A percentile compares a stretch with the other conserved stretches of the same genome.
These are phyloP conservation scores for Eucera pruinosa DNA, from an alignment of 2,888 invertebrate genomes.

Conservation along the genomic window DNA sequence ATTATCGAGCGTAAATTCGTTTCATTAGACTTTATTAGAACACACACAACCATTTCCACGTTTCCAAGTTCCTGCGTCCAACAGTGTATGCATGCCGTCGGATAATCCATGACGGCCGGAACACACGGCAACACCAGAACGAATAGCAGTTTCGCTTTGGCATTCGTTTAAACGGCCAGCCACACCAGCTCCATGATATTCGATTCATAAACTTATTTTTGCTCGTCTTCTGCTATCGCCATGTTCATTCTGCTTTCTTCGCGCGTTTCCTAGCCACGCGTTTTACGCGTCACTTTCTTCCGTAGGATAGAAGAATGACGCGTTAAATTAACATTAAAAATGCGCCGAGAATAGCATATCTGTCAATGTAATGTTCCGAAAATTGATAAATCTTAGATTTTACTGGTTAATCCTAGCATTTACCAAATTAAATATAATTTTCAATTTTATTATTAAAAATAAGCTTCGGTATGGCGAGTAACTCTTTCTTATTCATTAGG, in stretches of 20 bases:
- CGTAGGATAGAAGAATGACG: too few relatives aligned
- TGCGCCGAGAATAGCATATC: too few relatives aligned
- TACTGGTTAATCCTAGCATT: too few relatives aligned
- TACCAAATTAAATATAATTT: too few relatives aligned
- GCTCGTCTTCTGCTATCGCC: conserved; percentile 5
- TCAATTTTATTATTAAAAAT: too few relatives aligned
- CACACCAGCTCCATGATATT: conserved; percentile 11
- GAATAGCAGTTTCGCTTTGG: conserved; percentile 47
- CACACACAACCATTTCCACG: conserved; percentile 46
- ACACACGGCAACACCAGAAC: conserved; percentile 13
- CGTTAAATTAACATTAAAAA: too few relatives aligned
- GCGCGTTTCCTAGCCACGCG: not conserved
- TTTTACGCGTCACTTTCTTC: not conserved
- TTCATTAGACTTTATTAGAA: conserved; percentile 67
- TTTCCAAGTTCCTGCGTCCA: conserved; percentile 37
- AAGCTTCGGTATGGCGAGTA: too few relatives aligned
- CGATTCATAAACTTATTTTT: conserved; percentile 44
- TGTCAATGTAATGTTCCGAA: too few relatives aligned
- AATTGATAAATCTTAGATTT: too few relatives aligned
- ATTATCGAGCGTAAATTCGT: conserved; percentile 66
- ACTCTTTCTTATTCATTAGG: too few relatives aligned
- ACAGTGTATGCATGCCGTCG: conserved; percentile 26
- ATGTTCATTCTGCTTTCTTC: conserved; percentile 6
- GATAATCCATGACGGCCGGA: conserved; percentile 58
- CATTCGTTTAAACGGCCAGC: conserved; percentile 38